Evolutionary conservation across 2,888 invertebrate genomes (phyloP), one percentile per base, ranked within the genome.

Genomic region (Drosophila paramelanica): DNA sequence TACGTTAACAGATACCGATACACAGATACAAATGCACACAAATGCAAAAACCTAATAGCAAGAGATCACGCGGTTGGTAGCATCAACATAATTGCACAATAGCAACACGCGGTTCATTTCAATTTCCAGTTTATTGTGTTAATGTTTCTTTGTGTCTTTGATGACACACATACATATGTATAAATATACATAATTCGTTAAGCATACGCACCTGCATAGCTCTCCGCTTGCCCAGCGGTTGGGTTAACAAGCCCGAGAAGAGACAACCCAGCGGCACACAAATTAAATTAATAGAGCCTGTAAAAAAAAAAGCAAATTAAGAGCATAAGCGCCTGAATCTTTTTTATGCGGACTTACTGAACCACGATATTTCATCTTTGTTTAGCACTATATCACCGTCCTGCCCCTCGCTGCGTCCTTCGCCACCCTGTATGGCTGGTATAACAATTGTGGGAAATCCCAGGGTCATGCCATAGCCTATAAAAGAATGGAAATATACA

Each of bases 381-480:
- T 93, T 93, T 66, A 96, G 92, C 62, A 93, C 91, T 91, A 95
- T 81, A 76, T 93, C 93, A 61, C 89, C 89, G 41, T 87, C 67
- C 36, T 64, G 45, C 2, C 62, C 89, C 49, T 90, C 91, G 49
- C 61, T 55, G 43, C 92, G 89, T 43, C 92, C 93, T 36, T 93
- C 93, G 41, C 90, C 92, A 2, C 94, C 94, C 49, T 94, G 93
- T 43, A 97, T 93, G 7, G 95, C 95, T 6, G 96, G 96, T 80
- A 97, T 96, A 17, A 96, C 94, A 69, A 97, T 96, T 5, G 97
- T 96, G 0, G 96, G 95, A 81, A 96, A 96, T 0, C 97, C 97
- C 49, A 97, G 92, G 0, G 96, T 96, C 94, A 96, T 95, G 56
- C 97, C 97, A 91, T 96, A 96, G 8, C 95, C 94, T 94, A 36